Conservation (phyloP, 1,140 invertebrate species). For the Hesperophylax magnus region DNA sequence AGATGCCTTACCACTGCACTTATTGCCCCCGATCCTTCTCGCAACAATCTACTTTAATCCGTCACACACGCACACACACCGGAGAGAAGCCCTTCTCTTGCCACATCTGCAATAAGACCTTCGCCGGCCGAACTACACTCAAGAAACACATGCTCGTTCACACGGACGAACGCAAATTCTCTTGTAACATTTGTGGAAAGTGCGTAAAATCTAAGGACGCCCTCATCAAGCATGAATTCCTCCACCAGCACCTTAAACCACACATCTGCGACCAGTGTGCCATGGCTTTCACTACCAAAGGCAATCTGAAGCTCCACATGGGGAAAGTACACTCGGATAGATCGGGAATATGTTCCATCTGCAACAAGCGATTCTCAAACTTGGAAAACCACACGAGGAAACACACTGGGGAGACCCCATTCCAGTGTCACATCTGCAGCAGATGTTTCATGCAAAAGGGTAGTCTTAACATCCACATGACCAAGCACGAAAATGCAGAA, state of each 20-base stretch:
- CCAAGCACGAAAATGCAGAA: slow-evolving; percentile 66
- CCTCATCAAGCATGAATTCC: slow-evolving; percentile 64
- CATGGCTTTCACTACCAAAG: slow-evolving; percentile 74
- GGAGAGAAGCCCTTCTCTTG: slow-evolving; percentile 80
- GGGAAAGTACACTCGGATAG: slow-evolving; percentile 48
- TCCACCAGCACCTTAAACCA: slow-evolving; percentile 66
- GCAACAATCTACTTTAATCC: slow-evolving; percentile 41
- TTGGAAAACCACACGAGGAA: slow-evolving; percentile 79
- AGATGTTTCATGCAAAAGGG: slow-evolving; percentile 62
- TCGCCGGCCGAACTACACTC: slow-evolving; percentile 63
- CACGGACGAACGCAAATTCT: slow-evolving; percentile 77
- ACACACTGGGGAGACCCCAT: slow-evolving; percentile 81
- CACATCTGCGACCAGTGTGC: slow-evolving; percentile 77
- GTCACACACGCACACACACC: slow-evolving; percentile 80
- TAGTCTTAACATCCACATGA: slow-evolving; percentile 70
- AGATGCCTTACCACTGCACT: slow-evolving; percentile 48
- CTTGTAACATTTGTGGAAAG: slow-evolving; percentile 78
- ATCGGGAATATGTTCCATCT: slow-evolving; percentile 63
- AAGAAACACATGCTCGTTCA: slow-evolving; percentile 74
- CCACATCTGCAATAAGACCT: slow-evolving; percentile 75
- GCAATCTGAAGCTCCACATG: slow-evolving; percentile 59
- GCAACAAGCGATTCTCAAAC: slow-evolving; percentile 72
- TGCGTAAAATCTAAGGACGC: slow-evolving; percentile 70
- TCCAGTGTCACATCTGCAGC: slow-evolving; percentile 73
- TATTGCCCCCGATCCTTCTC: slow-evolving; percentile 42